These are phyloP conservation scores for Drosophila quinaria DNA, from an alignment of 2,888 invertebrate species.

Conservation along the genomic window DNA sequence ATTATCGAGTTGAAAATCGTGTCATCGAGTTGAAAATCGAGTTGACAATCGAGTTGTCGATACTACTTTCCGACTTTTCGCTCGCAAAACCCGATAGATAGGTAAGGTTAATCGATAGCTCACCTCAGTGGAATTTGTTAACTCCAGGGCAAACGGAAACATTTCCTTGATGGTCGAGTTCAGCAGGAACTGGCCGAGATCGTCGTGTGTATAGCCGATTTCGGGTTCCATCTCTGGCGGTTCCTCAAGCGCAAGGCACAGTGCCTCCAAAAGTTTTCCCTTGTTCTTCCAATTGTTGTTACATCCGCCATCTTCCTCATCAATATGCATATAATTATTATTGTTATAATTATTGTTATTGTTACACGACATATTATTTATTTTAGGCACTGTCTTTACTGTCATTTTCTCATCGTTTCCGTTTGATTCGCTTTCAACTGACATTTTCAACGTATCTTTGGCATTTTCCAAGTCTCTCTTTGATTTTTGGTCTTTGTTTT, in stretches of 20 bases:
- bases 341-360: constrained; percentile 1
- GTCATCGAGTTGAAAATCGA: no score
- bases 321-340: background rate
- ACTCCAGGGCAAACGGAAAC: constrained; percentile 14
- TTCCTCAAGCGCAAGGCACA: background rate
- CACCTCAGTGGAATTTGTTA: background rate
- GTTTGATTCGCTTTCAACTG: background rate
- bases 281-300: background rate
- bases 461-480: background rate
- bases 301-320: background rate
- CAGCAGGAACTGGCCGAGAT: constrained; percentile 35
- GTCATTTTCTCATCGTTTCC: background rate
- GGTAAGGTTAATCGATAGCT: background rate
- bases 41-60: no score
- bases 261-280: background rate
- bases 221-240: background rate
- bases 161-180: constrained; percentile 31
- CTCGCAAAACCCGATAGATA: no score
- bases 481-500: background rate
- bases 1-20: no score
- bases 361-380: background rate
- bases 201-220: constrained; percentile 13
- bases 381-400: background rate
- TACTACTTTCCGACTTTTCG: no score
- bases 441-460: background rate